phyloP scores from a whole-genome alignment of 2,888 invertebrate species.

The Eutolmus rufibarbis region DNA sequence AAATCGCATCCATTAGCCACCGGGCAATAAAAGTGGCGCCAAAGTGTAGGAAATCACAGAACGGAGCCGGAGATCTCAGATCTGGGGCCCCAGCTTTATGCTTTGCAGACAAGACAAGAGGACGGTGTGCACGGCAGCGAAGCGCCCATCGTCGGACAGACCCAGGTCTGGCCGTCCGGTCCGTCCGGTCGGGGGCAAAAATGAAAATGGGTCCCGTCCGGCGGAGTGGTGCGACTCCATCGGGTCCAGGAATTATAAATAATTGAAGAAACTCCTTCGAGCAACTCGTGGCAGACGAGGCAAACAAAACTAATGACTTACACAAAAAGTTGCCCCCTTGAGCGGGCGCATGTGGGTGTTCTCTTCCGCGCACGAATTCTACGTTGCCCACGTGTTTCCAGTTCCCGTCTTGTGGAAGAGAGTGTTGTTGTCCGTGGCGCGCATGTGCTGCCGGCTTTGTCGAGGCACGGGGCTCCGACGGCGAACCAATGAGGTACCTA shows the following conservation, averaged over 20 bases:
- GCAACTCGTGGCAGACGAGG: conserved; percentile 12
- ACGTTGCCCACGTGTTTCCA: conserved; percentile 43
- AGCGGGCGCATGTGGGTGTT: conserved; percentile 41
- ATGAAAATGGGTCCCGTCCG: neutral
- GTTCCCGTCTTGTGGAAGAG: neutral
- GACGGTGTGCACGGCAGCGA: neutral
- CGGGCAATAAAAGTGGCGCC: conserved; percentile 44
- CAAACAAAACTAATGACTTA: conserved; percentile 1
- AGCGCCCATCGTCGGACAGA: neutral
- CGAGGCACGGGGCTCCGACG: neutral
- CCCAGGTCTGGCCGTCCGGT: neutral
- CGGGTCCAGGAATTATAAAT: conserved; percentile 22
- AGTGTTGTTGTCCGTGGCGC: neutral
- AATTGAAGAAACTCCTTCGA: conserved; percentile 13
- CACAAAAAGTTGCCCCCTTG: neutral
- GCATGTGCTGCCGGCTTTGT: neutral
- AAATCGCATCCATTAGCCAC: conserved; percentile 41
- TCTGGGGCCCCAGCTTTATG: neutral
- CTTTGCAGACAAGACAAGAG: neutral
- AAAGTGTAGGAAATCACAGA: conserved; percentile 37
- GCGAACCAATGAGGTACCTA: neutral
- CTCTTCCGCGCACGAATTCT: conserved; percentile 44
- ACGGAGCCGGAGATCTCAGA: conserved; percentile 17
- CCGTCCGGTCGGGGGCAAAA: neutral
- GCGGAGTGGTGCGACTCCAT: neutral